Evolutionary conservation across 2,888 invertebrate species (phyloP), one percentile per base, ranked within the genome.

Genomic region (Lepidochrysops patricia): DNA sequence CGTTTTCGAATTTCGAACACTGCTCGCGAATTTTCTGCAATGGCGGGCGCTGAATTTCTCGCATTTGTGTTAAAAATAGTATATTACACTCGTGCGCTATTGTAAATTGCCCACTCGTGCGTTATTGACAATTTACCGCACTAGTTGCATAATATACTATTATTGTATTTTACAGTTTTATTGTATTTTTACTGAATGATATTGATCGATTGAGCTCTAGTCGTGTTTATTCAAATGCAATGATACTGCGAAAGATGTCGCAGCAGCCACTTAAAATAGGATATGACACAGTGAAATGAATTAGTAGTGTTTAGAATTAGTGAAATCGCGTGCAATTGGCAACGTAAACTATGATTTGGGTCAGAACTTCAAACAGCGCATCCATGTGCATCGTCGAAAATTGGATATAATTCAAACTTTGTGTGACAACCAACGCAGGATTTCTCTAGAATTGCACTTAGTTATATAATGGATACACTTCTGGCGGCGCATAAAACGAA

Each of bases 201-300:
- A 35, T 35, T 37, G 32, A 32, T 35, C 75, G 81, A 78, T 83
- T 84, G 79, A 80, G 70, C 74, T 71, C 70, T 72, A 76, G 71
- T 79, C 75, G 74, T 79, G 75, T 82, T 80, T 73, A 78, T 75
- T 75, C 77, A 84, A 86, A 84, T 86, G 78, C 67, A 72, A 66
- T 70, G 72, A 70, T 74, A 72, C 84, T 84, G 80, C 83, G 80
- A 82, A 86, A 85, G 79, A 76, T 72, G 71, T 74, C 71, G 73
- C 67, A 70, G 68, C 70, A 70, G 70, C 65, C 68, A 70, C 71
- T 77, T 81, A 79, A 86, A 85, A 81, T 84, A 83, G 85, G 85
- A 86, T 82, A 82, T 86, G 84, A 84, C 84, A 83, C 73, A 82
- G 75, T 77, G 76, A 70, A 70, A 68, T 68, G 64, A 63, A 65